Conservation (phyloP, 2,113 vertebrate species). For the Pipra filicauda region DNA sequence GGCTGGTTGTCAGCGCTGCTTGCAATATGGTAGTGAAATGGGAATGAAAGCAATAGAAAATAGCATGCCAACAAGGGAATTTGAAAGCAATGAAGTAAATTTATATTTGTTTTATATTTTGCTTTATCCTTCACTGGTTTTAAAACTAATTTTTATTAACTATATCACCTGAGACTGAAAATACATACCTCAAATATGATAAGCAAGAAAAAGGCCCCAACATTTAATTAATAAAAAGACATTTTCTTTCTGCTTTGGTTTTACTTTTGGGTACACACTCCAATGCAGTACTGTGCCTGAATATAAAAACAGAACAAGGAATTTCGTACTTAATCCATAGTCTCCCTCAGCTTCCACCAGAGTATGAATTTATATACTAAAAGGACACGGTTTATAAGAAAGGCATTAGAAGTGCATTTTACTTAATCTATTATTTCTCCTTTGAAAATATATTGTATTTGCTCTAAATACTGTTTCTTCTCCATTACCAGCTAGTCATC, state of each 20-base stretch:
- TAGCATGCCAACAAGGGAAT: slow-evolving; percentile 30
- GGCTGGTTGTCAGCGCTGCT: slow-evolving; percentile 7
- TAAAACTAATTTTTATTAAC: slow-evolving; percentile 39
- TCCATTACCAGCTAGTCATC: neutral
- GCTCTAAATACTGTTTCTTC: neutral
- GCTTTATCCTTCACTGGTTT: neutral
- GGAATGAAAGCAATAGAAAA: slow-evolving; percentile 6
- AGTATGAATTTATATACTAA: neutral
- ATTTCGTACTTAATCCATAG: neutral
- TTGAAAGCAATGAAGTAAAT: slow-evolving; percentile 30
- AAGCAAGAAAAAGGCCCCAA: neutral
- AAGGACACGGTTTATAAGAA: neutral
- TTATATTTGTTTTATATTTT: neutral
- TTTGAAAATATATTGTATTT: neutral
- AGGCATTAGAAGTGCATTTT: neutral
- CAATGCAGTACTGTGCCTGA: neutral
- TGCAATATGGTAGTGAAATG: slow-evolving; percentile 43
- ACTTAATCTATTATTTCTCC: neutral
- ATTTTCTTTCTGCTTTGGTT: slow-evolving; percentile 20
- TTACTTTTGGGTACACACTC: neutral
- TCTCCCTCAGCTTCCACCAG: neutral
- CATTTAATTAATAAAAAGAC: slow-evolving; percentile 10
- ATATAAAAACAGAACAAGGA: neutral
- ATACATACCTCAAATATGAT: neutral
- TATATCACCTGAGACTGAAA: slow-evolving; percentile 33